phyloP scores from a whole-genome alignment of 2,113 vertebrate genomes.

The Podarcis cretensis region DNA sequence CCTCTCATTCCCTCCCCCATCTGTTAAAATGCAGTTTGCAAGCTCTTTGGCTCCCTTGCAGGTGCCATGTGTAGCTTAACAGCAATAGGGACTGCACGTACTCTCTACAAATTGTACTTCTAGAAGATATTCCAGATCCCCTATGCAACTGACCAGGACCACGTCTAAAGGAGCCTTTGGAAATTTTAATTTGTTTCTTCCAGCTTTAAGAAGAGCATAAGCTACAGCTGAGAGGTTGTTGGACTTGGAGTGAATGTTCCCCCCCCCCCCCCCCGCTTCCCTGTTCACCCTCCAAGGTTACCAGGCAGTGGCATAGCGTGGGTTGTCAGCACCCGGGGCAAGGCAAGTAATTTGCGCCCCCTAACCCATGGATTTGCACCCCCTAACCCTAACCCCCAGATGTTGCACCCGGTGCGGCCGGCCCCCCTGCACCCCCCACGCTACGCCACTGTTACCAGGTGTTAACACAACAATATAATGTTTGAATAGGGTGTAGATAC shows the following conservation, averaged over 20 bases:
- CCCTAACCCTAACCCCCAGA: no score
- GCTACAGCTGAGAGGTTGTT: neutral
- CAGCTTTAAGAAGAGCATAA: neutral
- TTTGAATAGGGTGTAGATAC: neutral
- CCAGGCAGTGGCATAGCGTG: no score
- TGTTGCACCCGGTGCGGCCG: no score
- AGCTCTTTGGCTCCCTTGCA: neutral
- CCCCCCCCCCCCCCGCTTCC: no score
- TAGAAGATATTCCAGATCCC: neutral
- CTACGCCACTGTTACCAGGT: no score
- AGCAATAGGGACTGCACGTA: neutral
- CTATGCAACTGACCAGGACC: neutral
- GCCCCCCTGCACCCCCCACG: no score
- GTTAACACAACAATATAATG: neutral
- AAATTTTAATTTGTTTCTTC: neutral
- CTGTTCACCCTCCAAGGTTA: no score
- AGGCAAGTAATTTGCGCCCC: no score
- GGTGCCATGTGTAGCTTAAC: neutral
- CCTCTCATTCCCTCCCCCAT: no score
- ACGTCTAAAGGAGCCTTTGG: neutral
- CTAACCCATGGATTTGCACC: no score
- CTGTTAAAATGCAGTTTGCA: neutral
- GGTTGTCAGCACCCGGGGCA: no score
- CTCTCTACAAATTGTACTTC: neutral
- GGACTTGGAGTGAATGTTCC: neutral